phyloP scores from a whole-genome alignment of 2,113 vertebrate genomes.

The Cacatua alba region DNA sequence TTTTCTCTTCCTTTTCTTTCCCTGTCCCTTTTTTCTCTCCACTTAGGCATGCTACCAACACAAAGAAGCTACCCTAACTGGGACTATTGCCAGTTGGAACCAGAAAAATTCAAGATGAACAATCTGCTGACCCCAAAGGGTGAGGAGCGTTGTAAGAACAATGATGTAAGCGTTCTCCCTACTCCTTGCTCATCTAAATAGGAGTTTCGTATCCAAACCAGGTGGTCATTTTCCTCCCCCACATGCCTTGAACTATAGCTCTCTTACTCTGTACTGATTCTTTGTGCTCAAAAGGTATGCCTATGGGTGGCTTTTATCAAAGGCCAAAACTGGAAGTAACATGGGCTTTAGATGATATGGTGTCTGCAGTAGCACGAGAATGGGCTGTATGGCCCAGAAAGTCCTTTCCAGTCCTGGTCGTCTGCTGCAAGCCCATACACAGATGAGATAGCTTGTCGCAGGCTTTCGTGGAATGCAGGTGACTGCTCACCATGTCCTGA shows the following conservation, averaged over 20 bases:
- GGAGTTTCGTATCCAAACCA: not conserved
- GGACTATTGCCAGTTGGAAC: constrained; percentile 55
- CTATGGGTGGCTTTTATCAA: not conserved
- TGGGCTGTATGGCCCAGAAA: not conserved
- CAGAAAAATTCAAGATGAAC: constrained; percentile 44
- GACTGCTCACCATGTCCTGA: not conserved
- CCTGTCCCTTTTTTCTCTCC: not conserved
- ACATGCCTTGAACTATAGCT: not conserved
- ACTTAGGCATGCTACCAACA: constrained; percentile 12
- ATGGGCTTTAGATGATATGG: not conserved
- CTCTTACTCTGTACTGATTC: not conserved
- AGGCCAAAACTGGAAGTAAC: not conserved
- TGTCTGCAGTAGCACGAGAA: not conserved
- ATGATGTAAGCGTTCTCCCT: not conserved
- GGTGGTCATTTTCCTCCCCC: not conserved
- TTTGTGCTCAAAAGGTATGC: not conserved
- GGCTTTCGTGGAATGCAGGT: not conserved
- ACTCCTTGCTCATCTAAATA: not conserved
- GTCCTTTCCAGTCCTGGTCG: not conserved
- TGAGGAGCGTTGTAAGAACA: not conserved
- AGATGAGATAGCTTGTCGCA: not conserved
- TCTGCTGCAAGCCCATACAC: not conserved
- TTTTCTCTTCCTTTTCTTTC: not conserved
- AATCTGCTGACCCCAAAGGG: not conserved
- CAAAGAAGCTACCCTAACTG: constrained; percentile 31